These are phyloP conservation scores for Perognathus longimembris DNA, from an alignment of 2,113 vertebrate genomes.

Conservation along the genomic window DNA sequence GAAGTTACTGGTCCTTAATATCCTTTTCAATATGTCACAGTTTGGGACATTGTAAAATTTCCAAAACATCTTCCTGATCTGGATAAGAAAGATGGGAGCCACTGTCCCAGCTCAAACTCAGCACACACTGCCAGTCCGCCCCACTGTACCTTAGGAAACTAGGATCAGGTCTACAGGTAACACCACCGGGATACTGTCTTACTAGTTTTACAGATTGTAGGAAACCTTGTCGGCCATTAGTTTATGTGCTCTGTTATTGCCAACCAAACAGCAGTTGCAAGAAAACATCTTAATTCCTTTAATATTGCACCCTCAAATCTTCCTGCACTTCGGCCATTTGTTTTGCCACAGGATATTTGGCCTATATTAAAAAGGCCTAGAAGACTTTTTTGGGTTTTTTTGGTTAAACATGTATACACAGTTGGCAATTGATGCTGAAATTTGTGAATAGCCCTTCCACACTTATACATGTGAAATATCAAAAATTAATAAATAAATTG, in stretches of 20 bases:
- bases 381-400: constrained; percentile 36
- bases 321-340: constrained; percentile 80
- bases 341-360: constrained; percentile 79
- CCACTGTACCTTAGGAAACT: background rate
- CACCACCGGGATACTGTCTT: background rate
- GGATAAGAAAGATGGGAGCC: background rate
- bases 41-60: background rate
- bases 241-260: constrained; percentile 78
- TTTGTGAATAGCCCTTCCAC: constrained; percentile 85
- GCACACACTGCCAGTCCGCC: constrained; percentile 52
- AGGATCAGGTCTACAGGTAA: constrained; percentile 16
- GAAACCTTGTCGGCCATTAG: constrained; percentile 73
- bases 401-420: constrained; percentile 84
- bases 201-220: constrained; percentile 72
- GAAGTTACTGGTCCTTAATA: background rate
- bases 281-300: constrained; percentile 75
- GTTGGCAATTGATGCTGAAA: constrained; percentile 83
- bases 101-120: background rate
- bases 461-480: constrained; percentile 87
- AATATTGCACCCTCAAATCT: constrained; percentile 75
- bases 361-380: constrained; percentile 82
- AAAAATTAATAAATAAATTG: constrained; percentile 85
- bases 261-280: constrained; percentile 71
- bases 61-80: constrained; percentile 2
- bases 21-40: background rate